Percentiles rank a stretch among this genome's conserved stretches.
Evolutionary conservation across 2,113 vertebrate species (phyloP).

Genomic region (Chauna torquata): DNA sequence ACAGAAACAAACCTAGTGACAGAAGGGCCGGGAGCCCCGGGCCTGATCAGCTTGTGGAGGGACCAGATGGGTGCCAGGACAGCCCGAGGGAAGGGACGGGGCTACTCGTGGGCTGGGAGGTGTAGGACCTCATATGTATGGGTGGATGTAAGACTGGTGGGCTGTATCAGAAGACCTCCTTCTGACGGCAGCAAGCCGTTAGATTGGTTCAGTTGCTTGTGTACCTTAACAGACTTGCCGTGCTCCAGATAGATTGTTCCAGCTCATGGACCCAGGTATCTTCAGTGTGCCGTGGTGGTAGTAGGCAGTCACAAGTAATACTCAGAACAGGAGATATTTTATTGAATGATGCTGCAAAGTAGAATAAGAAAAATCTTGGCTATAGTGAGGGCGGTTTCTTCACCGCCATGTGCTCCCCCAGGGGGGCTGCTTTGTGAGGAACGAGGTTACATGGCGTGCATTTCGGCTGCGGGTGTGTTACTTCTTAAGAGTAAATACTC

Average conservation of each 20-base stretch:
- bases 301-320: neutral
- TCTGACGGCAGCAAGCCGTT: neutral
- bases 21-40: too few species aligned
- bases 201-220: neutral
- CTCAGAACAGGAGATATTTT: neutral
- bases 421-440: neutral
- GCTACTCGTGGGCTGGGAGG: too few species aligned
- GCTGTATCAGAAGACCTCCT: too few species aligned
- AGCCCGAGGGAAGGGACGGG: too few species aligned
- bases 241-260: fast-evolving
- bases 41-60: neutral
- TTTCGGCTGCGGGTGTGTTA: neutral
- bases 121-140: too few species aligned
- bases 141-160: neutral
- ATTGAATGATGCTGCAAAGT: neutral
- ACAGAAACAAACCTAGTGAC: fast-evolving
- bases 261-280: fast-evolving
- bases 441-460: fast-evolving
- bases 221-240: neutral
- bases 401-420: neutral
- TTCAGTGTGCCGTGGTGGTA: neutral
- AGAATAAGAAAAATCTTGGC: neutral
- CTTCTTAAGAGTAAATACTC: neutral
- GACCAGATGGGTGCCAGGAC: too few species aligned
- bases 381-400: fast-evolving